phyloP scores from a whole-genome alignment of 2,797 vertebrate genomes.

The Eupleurogrammus muticus region DNA sequence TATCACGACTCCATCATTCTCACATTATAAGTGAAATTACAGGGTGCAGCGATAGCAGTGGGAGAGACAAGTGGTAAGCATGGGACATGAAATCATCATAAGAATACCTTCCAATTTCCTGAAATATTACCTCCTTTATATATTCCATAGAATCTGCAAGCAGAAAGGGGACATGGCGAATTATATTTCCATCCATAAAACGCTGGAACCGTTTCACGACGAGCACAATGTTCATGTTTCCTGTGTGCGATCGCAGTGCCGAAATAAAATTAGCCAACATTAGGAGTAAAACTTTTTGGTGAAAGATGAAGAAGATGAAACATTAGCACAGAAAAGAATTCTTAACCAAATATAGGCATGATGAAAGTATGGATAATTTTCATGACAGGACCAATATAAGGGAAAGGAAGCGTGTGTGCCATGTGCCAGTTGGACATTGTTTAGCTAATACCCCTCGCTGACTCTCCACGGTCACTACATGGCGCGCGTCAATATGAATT shows the following conservation, averaged over 20 bases:
- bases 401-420: conserved; percentile 28
- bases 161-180: conserved; percentile 30
- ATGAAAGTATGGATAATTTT: conserved; percentile 66
- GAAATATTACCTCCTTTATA: conserved; percentile 49
- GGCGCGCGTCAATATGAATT: conserved; percentile 70
- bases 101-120: conserved; percentile 59
- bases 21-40: conserved; percentile 74
- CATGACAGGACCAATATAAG: conserved; percentile 68
- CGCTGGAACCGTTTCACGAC: conserved; percentile 33
- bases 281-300: conserved; percentile 59
- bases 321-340: conserved; percentile 56
- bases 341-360: conserved; percentile 64
- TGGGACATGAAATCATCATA: conserved; percentile 51
- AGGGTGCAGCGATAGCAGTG: conserved; percentile 35
- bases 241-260: conserved; percentile 15
- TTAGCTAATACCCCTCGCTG: conserved; percentile 51
- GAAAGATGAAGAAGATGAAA: conserved; percentile 62
- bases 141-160: conserved; percentile 40
- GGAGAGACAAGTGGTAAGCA: conserved; percentile 25
- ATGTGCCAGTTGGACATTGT: conserved; percentile 60
- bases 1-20: conserved; percentile 72
- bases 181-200: conserved; percentile 59
- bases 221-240: background rate
- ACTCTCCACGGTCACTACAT: conserved; percentile 63
- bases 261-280: conserved; percentile 57